A percentile compares a stretch with the other conserved stretches of the same genome.
These are phyloP conservation scores for Drosophila arizonae DNA, from an alignment of 1,140 invertebrate genomes.

Conservation along the genomic window DNA sequence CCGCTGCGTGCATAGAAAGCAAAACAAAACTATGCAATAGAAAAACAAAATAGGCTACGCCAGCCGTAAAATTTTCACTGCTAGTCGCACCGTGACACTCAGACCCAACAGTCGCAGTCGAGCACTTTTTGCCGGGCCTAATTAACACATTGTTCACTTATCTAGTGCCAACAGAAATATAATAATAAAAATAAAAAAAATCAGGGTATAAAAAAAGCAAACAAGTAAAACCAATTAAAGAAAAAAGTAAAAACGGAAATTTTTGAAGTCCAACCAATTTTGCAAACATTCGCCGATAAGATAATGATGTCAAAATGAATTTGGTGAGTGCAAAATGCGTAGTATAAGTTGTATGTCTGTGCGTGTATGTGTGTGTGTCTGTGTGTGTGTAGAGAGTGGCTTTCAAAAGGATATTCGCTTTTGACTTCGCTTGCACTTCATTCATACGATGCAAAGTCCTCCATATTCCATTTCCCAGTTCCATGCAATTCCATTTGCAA, in stretches of 20 bases:
- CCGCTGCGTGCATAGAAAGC: slow-evolving; percentile 49
- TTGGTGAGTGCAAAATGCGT: slow-evolving; percentile 46
- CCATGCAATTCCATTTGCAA: slow-evolving; percentile 30
- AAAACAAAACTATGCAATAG: slow-evolving; percentile 58
- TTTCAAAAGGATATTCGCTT: slow-evolving; percentile 43
- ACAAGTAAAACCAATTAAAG: not conserved
- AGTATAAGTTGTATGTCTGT: not conserved
- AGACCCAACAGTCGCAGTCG: slow-evolving; percentile 39
- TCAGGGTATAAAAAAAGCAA: not conserved
- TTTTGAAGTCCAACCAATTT: not conserved
- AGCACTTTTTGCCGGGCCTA: not conserved
- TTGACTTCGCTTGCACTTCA: slow-evolving; percentile 50
- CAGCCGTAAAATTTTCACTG: slow-evolving; percentile 43
- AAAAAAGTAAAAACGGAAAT: not conserved
- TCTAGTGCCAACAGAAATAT: not conserved
- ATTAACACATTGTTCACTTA: slow-evolving; percentile 2
- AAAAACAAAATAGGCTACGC: slow-evolving; percentile 57
- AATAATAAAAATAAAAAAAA: not conserved
- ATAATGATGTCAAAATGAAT: slow-evolving; percentile 46
- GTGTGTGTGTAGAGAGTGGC: not conserved
- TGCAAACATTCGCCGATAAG: slow-evolving; percentile 40
- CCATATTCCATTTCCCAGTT: slow-evolving; percentile 45
- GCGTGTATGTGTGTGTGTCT: not conserved
- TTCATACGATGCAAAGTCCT: slow-evolving; percentile 48
- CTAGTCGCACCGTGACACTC: slow-evolving; percentile 56